Evolutionary conservation across 2,797 vertebrate genomes (phyloP).

Genomic region (Falco concolor): DNA sequence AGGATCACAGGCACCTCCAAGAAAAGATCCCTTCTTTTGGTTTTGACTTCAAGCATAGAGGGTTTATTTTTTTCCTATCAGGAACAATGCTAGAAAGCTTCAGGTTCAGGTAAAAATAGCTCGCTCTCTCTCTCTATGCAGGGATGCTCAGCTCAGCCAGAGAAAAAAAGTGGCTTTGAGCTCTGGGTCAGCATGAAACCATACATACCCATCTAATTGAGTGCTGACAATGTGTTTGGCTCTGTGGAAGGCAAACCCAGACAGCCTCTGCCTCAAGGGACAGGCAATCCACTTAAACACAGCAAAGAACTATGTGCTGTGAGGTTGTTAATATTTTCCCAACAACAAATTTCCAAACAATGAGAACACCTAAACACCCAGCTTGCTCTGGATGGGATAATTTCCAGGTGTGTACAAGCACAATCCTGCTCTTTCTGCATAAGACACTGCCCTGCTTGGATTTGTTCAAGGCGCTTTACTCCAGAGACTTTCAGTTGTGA

Average conservation of each 20-base stretch:
- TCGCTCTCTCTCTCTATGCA: not conserved
- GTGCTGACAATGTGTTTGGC: not conserved
- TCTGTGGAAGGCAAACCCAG: not conserved
- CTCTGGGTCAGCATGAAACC: not conserved
- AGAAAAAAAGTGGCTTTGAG: not conserved
- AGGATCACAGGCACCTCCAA: not conserved
- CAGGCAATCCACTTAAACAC: not conserved
- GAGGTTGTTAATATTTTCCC: not conserved
- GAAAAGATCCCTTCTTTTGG: not conserved
- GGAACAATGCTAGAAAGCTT: not conserved
- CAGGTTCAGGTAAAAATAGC: not conserved
- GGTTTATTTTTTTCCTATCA: not conserved
- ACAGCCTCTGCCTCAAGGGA: slow-evolving; percentile 25
- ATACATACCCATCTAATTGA: not conserved
- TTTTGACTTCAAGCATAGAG: not conserved
- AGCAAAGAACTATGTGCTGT: not conserved
- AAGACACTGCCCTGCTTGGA: not conserved
- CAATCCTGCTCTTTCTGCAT: not conserved
- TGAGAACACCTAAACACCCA: not conserved
- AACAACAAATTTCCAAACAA: slow-evolving; percentile 26
- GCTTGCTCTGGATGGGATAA: not conserved
- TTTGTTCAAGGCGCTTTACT: not conserved
- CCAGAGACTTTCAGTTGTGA: not conserved
- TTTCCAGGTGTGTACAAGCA: not conserved
- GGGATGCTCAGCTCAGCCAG: not conserved